Base-by-base conservation (phyloP, 2,113 vertebrate genomes). In the Cryptotis parvus region DNA sequence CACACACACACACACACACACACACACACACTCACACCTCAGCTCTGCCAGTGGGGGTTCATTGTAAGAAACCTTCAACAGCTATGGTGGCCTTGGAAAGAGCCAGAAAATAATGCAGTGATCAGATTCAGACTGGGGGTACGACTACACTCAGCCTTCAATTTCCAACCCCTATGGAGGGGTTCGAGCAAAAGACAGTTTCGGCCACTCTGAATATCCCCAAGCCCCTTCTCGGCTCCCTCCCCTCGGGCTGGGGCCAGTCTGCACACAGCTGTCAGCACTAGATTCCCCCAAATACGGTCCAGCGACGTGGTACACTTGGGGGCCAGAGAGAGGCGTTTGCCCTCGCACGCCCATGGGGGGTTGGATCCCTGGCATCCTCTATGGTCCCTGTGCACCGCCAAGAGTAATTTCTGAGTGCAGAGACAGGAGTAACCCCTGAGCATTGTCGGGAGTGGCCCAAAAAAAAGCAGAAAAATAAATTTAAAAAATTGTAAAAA, bases 251-350 rank as follows among this genome's bases (percentile, higher is more conserved):
- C 33, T 37, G 68, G 5, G 29, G 26, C 39, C 84, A 26, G 39
- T 80, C 69, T 65, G 84, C 45, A 72, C 82, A 92, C 90, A 27
- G 88, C 8, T 0, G 35, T 45, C 95, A 89, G 91, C 29, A 74
- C 39, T 43, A 14, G 12, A 5, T 24, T 16, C 7, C 29, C 76
- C 49, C 66, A 63, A 61, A 63, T 69, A n/a, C 18, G 26, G 80
- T 26, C 41, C 65, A 26, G 72, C 20, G 1, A 27, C n/a, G n/a
- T n/a, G n/a, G n/a, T n/a, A n/a, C n/a, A n/a, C n/a, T n/a, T n/a
- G n/a, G n/a, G n/a, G n/a, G n/a, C n/a, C n/a, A n/a, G n/a, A n/a
- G n/a, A n/a, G n/a, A n/a, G n/a, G n/a, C n/a, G n/a, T n/a, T n/a
- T n/a, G n/a, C n/a, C n/a, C n/a, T n/a, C n/a, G n/a, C n/a, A n/a